phyloP scores from a whole-genome alignment of 2,888 invertebrate genomes.

The Saturnia japonica region DNA sequence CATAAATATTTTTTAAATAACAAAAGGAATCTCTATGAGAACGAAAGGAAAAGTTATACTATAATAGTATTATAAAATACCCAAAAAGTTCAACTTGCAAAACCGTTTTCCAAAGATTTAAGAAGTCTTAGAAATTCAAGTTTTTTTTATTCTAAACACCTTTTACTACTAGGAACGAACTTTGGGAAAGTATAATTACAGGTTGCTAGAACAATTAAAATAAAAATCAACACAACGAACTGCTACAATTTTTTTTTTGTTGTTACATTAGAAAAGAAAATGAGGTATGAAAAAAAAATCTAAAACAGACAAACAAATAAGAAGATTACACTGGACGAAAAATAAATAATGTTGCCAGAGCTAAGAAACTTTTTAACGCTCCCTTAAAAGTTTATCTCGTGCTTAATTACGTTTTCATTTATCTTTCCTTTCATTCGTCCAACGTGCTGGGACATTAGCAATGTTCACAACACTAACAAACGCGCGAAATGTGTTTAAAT shows the following conservation, averaged over 20 bases:
- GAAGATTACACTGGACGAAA: constrained; percentile 58
- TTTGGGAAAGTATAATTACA: neutral
- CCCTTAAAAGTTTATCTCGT: constrained; percentile 68
- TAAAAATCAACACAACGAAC: neutral
- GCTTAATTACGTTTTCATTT: constrained; percentile 78
- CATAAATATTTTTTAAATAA: no score
- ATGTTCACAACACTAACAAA: constrained; percentile 15
- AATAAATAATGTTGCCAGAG: constrained; percentile 68
- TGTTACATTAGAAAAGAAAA: constrained; percentile 29
- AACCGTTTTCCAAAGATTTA: no score
- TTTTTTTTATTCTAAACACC: neutral
- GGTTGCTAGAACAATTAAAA: neutral
- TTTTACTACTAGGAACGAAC: neutral
- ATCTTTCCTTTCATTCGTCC: constrained; percentile 63
- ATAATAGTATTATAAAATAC: no score
- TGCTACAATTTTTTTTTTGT: neutral
- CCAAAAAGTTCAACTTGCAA: no score
- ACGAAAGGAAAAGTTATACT: no score
- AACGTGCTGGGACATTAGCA: constrained; percentile 28
- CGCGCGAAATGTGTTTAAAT: neutral
- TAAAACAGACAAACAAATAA: constrained; percentile 55
- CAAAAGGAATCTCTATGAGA: no score
- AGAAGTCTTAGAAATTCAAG: neutral
- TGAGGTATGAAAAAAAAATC: constrained; percentile 41
- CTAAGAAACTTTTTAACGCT: constrained; percentile 69